Conservation (phyloP, 2,888 invertebrate genomes). For the Altica lythri region DNA sequence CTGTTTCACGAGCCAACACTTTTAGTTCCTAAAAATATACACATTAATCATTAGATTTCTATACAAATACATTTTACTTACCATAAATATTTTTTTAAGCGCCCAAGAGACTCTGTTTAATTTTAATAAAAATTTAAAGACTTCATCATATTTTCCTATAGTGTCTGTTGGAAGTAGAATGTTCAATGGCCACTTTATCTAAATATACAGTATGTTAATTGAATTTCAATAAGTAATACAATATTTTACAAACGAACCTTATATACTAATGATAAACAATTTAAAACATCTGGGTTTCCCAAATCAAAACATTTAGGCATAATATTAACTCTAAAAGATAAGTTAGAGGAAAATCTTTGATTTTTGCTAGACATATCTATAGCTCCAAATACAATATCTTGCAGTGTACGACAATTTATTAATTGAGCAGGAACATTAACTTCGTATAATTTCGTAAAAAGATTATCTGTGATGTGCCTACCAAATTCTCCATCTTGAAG, state of each 20-base stretch:
- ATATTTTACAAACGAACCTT: conserved; percentile 48
- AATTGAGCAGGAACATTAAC: conserved; percentile 69
- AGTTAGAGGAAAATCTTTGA: conserved; percentile 65
- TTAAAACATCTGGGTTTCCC: conserved; percentile 69
- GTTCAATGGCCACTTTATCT: conserved; percentile 77
- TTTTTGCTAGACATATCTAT: conserved; percentile 68
- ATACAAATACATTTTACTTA: conserved; percentile 40
- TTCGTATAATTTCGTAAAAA: conserved; percentile 70
- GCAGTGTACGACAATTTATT: conserved; percentile 71
- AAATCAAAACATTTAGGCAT: conserved; percentile 68
- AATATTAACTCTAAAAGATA: conserved; percentile 67
- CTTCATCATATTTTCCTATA: conserved; percentile 70
- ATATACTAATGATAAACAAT: conserved; percentile 72
- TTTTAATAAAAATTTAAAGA: conserved; percentile 77
- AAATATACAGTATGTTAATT: not conserved
- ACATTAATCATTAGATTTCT: not conserved
- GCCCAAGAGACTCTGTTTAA: conserved; percentile 78
- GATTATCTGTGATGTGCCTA: conserved; percentile 69
- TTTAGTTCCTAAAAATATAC: conserved; percentile 63
- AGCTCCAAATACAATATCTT: conserved; percentile 69
- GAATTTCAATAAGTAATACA: not conserved
- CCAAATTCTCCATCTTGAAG: conserved; percentile 81
- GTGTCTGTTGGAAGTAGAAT: conserved; percentile 75
- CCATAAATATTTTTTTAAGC: conserved; percentile 71
- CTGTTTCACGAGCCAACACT: conserved; percentile 49